Conservation (phyloP, 2,888 invertebrate genomes). For the Nycteola revayana region DNA sequence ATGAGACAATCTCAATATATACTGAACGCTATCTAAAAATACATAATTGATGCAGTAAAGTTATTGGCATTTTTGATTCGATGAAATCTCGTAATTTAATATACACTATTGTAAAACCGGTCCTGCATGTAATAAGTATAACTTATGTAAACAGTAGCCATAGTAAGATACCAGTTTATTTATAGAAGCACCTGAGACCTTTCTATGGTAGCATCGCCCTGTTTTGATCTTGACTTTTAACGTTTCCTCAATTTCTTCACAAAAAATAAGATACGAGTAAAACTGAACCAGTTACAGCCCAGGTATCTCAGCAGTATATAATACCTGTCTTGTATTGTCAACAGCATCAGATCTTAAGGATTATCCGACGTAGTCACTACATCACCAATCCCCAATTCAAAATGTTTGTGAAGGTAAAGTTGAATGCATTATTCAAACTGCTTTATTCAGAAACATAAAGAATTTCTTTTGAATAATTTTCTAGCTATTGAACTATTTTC, state of each 20-base stretch:
- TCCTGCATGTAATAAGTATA: neutral
- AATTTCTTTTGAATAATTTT: no score
- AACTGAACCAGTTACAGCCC: conserved; percentile 55
- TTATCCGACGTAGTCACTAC: conserved; percentile 61
- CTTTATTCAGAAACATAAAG: no score
- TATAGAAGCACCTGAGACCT: conserved; percentile 32
- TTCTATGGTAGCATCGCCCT: conserved; percentile 54
- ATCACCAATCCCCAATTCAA: conserved; percentile 37
- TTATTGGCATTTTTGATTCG: conserved; percentile 1
- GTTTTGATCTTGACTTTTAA: conserved; percentile 70
- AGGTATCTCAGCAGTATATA: conserved; percentile 64
- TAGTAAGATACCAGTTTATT: conserved; percentile 28
- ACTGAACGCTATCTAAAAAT: no score
- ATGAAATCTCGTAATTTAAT: neutral
- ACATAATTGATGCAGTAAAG: no score
- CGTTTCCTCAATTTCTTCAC: conserved; percentile 68
- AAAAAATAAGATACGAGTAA: conserved; percentile 45
- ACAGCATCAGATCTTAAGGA: conserved; percentile 54
- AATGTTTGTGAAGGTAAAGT: conserved; percentile 70
- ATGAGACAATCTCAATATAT: no score
- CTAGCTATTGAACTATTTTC: no score
- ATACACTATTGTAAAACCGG: neutral
- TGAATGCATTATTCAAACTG: no score
- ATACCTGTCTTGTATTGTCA: conserved; percentile 26
- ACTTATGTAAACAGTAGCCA: neutral